phyloP scores from a whole-genome alignment of 2,113 vertebrate species.

The Eclectus roratus region DNA sequence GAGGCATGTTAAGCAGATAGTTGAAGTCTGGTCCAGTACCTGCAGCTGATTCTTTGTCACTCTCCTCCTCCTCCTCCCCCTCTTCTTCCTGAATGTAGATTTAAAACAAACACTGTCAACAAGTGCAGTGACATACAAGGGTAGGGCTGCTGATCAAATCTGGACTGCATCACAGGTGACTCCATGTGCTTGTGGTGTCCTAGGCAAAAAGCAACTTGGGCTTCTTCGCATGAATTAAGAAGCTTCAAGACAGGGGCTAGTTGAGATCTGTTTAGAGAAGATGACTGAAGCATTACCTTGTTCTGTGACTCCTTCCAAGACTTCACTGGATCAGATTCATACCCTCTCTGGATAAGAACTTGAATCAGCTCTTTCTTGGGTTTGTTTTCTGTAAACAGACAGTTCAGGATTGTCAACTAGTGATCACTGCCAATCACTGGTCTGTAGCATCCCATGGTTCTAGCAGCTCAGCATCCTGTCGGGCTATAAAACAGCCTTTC shows the following conservation, averaged over 20 bases:
- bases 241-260: not conserved
- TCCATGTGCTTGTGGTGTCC: not conserved
- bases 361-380: constrained; percentile 95
- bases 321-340: constrained; percentile 94
- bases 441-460: not conserved
- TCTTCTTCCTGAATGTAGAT: constrained; percentile 55
- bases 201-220: not conserved
- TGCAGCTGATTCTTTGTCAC: constrained; percentile 53
- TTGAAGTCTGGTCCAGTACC: constrained; percentile 89
- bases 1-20: constrained; percentile 95
- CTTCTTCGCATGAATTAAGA: not conserved
- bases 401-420: not conserved
- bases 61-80: constrained; percentile 67
- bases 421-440: not conserved
- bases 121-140: not conserved
- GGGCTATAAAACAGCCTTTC: not conserved
- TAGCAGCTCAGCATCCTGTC: not conserved
- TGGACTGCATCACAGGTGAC: not conserved
- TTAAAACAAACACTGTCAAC: not conserved
- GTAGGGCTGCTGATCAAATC: not conserved
- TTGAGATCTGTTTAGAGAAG: not conserved
- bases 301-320: constrained; percentile 91
- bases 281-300: constrained; percentile 77
- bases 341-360: constrained; percentile 90
- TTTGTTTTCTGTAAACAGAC: constrained; percentile 88